Evolutionary conservation across 1,140 invertebrate species (phyloP).

Genomic region (Drosophila cardini): DNA sequence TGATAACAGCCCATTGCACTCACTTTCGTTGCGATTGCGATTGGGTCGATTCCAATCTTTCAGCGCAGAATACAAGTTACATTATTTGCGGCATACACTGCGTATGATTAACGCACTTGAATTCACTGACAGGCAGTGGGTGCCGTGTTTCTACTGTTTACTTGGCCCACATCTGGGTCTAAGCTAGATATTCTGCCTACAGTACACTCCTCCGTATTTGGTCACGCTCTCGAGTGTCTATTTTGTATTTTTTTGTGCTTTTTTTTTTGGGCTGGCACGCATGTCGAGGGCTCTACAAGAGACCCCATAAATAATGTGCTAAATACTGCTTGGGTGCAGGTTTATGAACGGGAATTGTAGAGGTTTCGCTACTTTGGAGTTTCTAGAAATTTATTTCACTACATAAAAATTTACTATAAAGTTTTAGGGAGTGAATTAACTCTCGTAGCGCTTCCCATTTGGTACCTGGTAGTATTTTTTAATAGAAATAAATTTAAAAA

Average conservation of each 20-base stretch:
- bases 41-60: too few species aligned
- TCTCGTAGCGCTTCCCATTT: too few species aligned
- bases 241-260: neutral
- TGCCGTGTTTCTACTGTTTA: conserved; percentile 31
- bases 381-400: too few species aligned
- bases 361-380: conserved; percentile 22
- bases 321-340: conserved; percentile 17
- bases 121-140: conserved; percentile 19
- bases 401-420: too few species aligned
- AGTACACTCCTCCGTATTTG: conserved; percentile 48
- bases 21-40: conserved; percentile 55
- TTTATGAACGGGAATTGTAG: neutral
- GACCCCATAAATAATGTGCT: conserved; percentile 47
- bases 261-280: conserved; percentile 56
- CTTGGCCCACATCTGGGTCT: conserved; percentile 20
- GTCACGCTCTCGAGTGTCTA: conserved; percentile 28
- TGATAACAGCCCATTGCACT: conserved; percentile 41
- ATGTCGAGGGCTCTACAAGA: conserved; percentile 59
- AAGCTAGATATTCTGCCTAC: conserved; percentile 7
- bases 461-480: too few species aligned
- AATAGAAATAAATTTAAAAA: too few species aligned
- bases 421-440: too few species aligned
- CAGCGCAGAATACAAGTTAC: conserved; percentile 14
- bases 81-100: conserved; percentile 46
- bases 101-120: conserved; percentile 60